Percentiles rank a stretch among this genome's conserved stretches.
Conservation (phyloP, 1,140 invertebrate species). For the Agrypnia vestita region DNA sequence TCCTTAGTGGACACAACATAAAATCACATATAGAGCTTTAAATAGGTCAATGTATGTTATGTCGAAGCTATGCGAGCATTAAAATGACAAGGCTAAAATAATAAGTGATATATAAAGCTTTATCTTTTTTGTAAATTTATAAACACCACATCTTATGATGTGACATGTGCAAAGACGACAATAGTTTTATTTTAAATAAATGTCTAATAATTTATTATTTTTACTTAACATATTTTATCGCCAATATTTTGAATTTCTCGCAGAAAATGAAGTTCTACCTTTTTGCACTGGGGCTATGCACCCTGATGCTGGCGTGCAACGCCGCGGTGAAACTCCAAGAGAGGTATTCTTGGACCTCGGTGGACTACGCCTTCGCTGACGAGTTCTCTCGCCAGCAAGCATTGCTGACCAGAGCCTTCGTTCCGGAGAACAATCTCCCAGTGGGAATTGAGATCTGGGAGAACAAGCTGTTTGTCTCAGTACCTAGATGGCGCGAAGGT, state of each 20-base stretch:
- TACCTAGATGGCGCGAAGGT: constrained; percentile 83
- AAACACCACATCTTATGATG: too few species aligned
- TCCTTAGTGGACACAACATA: too few species aligned
- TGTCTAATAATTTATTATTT: not conserved
- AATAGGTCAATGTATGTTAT: too few species aligned
- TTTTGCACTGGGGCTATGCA: not conserved
- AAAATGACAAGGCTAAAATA: too few species aligned
- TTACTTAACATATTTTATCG: not conserved
- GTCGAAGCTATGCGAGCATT: too few species aligned
- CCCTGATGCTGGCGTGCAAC: constrained; percentile 62
- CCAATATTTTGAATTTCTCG: not conserved
- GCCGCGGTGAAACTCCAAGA: constrained; percentile 77
- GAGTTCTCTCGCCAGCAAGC: constrained; percentile 75
- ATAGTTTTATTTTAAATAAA: not conserved
- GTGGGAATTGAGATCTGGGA: constrained; percentile 86
- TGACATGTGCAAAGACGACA: too few species aligned
- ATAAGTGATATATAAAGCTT: too few species aligned
- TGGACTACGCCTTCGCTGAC: constrained; percentile 83
- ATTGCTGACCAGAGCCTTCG: constrained; percentile 76
- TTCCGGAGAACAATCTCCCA: constrained; percentile 83
- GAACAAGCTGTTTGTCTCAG: constrained; percentile 84
- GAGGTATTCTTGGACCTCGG: constrained; percentile 80
- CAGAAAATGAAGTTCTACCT: constrained; percentile 34
- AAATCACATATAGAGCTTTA: too few species aligned
- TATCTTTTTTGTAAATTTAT: too few species aligned